These are phyloP conservation scores for Thyatira batis DNA, from an alignment of 2,888 invertebrate species.

Conservation along the genomic window DNA sequence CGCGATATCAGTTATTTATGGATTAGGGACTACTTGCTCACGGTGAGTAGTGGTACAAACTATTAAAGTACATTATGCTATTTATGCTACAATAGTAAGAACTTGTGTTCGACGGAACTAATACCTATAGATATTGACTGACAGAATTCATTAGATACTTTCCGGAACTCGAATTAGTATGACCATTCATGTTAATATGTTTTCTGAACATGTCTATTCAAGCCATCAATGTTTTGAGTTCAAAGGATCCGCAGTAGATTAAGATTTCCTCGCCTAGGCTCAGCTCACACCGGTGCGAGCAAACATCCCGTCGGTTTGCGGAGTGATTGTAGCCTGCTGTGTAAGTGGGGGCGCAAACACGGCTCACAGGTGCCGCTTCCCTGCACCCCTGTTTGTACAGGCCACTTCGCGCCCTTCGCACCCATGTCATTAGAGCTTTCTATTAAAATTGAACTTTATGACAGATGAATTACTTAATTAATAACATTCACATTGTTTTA, in stretches of 20 bases:
- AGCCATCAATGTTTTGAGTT: constrained; percentile 41
- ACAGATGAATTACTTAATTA: background rate
- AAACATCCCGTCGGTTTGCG: constrained; percentile 68
- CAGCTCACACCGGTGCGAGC: constrained; percentile 49
- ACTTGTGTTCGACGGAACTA: too few relatives aligned
- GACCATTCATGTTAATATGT: constrained; percentile 29
- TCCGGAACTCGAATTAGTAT: constrained; percentile 9
- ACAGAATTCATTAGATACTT: too few relatives aligned
- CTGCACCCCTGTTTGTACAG: constrained; percentile 60
- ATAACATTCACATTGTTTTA: too few relatives aligned
- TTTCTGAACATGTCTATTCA: constrained; percentile 27
- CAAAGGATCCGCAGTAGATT: constrained; percentile 57
- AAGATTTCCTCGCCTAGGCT: constrained; percentile 71
- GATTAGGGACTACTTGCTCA: too few relatives aligned
- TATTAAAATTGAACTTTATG: constrained; percentile 16
- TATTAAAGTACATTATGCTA: too few relatives aligned
- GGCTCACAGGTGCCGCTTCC: constrained; percentile 66
- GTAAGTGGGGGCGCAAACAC: constrained; percentile 77
- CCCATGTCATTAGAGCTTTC: constrained; percentile 50
- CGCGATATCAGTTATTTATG: too few relatives aligned
- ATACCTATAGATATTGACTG: too few relatives aligned
- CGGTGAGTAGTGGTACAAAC: too few relatives aligned
- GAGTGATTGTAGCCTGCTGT: constrained; percentile 64
- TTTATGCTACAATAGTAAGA: too few relatives aligned
- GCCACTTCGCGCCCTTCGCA: constrained; percentile 53